A percentile compares a stretch with the other conserved stretches of the same genome.
Evolutionary conservation across 30 jellyfish, hydroid and myxozoan genomes (phyloP).

Genomic region (Nemopilema nomurai): DNA sequence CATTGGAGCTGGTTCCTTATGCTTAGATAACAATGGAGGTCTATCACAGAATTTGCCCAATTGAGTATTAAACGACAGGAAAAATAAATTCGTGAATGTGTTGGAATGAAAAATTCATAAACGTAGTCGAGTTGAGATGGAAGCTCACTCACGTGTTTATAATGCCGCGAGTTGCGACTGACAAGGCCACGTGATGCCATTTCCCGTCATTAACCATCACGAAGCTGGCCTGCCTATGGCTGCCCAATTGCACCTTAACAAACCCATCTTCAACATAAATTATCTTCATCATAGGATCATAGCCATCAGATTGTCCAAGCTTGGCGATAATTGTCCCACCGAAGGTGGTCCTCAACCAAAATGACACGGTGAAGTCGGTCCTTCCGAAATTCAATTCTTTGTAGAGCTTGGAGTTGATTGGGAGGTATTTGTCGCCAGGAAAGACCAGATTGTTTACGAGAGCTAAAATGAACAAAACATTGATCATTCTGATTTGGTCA

Average conservation of each 20-base stretch:
- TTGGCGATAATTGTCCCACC: conserved; percentile 78
- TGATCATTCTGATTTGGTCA: too few species aligned
- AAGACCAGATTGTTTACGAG: conserved; percentile 25
- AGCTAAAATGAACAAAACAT: conserved; percentile 25
- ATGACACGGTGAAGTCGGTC: conserved; percentile 70
- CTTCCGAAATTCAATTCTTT: conserved; percentile 55
- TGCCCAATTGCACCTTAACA: conserved; percentile 66
- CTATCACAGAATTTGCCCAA: too few species aligned
- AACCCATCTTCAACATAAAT: conserved; percentile 64
- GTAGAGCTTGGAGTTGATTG: conserved; percentile 40
- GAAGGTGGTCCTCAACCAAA: conserved; percentile 54
- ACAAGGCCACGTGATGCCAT: conserved; percentile 77
- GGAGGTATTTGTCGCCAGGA: conserved; percentile 62
- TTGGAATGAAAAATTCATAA: too few species aligned
- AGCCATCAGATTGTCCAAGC: conserved; percentile 19
- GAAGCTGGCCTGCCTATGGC: neutral
- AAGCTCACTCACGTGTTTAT: conserved; percentile 73
- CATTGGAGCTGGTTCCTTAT: too few species aligned
- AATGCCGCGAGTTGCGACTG: conserved; percentile 17
- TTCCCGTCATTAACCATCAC: conserved; percentile 43
- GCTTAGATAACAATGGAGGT: too few species aligned
- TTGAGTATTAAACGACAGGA: too few species aligned
- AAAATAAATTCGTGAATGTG: too few species aligned
- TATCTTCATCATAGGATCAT: conserved; percentile 30
- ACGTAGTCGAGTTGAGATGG: too few species aligned